These are phyloP conservation scores for Caenorhabditis sinica DNA, from an alignment of 2,888 invertebrate genomes.

Conservation along the genomic window DNA sequence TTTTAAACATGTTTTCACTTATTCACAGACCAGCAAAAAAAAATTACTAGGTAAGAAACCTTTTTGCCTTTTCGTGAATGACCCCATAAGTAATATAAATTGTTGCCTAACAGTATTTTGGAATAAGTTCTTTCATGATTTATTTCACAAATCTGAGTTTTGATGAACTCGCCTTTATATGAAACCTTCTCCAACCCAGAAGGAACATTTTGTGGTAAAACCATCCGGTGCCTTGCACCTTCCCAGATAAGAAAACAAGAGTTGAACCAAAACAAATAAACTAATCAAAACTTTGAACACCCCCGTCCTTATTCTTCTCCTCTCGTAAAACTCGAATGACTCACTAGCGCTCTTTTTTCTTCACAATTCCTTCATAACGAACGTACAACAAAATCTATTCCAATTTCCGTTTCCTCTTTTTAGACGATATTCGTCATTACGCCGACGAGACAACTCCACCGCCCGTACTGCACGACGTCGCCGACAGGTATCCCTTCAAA, in stretches of 20 bases:
- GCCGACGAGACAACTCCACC: constrained; percentile 69
- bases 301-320: constrained; percentile 2
- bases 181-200: no score
- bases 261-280: constrained; percentile 19
- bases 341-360: constrained; percentile 9
- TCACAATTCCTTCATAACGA: constrained; percentile 13
- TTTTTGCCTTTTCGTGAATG: no score
- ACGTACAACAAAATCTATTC: constrained; percentile 14
- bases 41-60: no score
- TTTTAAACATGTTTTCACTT: no score
- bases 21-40: no score
- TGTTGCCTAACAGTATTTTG: no score
- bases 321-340: constrained; percentile 7
- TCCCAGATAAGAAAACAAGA: constrained; percentile 2
- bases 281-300: constrained; percentile 42
- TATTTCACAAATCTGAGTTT: no score
- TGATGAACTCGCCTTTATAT: no score
- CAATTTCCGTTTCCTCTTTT: constrained; percentile 40
- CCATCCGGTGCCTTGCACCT: constrained; percentile 8
- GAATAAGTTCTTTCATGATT: no score
- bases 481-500: constrained; percentile 42
- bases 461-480: constrained; percentile 59
- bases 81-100: no score
- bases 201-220: neutral
- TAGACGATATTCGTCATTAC: constrained; percentile 67